Evolutionary conservation across 2,888 invertebrate genomes (phyloP).

Genomic region (Pheosia gnoma): DNA sequence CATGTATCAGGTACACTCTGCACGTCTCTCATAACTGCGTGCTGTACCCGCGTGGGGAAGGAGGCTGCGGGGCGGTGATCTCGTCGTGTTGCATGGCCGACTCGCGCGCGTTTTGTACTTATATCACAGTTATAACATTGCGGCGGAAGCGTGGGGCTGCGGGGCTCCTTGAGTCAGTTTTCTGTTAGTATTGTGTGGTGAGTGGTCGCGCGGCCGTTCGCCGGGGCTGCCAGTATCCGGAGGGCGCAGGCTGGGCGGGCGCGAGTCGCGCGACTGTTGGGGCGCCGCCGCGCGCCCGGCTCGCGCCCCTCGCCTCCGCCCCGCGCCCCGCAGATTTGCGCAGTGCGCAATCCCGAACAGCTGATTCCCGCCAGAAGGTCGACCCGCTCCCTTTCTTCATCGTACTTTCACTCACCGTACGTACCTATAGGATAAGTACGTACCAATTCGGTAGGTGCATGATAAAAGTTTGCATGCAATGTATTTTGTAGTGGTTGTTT

Average conservation of each 20-base stretch:
- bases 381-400: conserved; percentile 52
- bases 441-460: conserved; percentile 9
- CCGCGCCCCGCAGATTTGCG: conserved; percentile 73
- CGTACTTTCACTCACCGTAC: conserved; percentile 54
- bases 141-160: conserved; percentile 31
- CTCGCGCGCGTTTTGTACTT: conserved; percentile 45
- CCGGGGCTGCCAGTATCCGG: conserved; percentile 39
- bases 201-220: conserved; percentile 41
- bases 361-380: conserved; percentile 82
- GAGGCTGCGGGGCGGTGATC: conserved; percentile 45
- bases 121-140: conserved; percentile 63
- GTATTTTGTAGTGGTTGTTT: not conserved
- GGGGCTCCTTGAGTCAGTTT: conserved; percentile 36
- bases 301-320: conserved; percentile 34
- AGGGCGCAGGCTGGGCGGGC: conserved; percentile 42
- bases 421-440: not conserved
- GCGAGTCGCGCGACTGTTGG: conserved; percentile 62
- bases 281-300: conserved; percentile 54
- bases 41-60: conserved; percentile 47
- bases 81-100: conserved; percentile 49
- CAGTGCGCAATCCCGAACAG: conserved; percentile 82
- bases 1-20: conserved; percentile 63
- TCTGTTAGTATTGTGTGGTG: conserved; percentile 47
- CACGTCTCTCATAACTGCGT: conserved; percentile 69
- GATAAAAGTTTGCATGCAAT: conserved; percentile 18